phyloP scores from a whole-genome alignment of 2,797 vertebrate genomes.

The Squalus acanthias region DNA sequence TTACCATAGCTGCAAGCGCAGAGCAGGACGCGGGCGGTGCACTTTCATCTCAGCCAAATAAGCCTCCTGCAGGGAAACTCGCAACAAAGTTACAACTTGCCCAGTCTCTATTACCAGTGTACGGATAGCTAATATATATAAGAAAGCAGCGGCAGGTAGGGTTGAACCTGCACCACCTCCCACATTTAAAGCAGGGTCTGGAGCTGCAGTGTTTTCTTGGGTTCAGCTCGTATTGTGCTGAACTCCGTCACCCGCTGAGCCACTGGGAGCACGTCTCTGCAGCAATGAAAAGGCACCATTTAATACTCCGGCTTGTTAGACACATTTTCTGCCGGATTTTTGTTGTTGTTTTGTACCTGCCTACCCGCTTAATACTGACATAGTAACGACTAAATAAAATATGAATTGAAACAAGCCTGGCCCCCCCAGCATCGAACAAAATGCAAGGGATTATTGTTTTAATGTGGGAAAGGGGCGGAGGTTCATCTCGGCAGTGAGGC shows the following conservation, averaged over 20 bases:
- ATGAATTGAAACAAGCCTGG: neutral
- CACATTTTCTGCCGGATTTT: neutral
- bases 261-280: neutral
- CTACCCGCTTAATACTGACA: neutral
- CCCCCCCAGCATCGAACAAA: neutral
- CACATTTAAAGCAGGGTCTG: neutral
- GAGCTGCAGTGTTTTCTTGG: neutral
- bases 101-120: neutral
- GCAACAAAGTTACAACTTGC: neutral
- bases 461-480: neutral
- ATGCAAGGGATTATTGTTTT: neutral
- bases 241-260: too few relatives aligned
- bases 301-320: neutral
- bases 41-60: neutral
- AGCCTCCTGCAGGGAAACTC: neutral
- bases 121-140: neutral
- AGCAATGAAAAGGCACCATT: neutral
- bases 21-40: slow-evolving; percentile 13
- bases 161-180: neutral
- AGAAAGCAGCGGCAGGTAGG: neutral
- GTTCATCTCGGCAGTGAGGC: neutral
- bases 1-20: slow-evolving; percentile 28
- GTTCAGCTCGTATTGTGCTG: too few relatives aligned
- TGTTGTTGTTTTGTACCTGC: neutral
- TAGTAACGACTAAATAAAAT: neutral